Percentiles rank a stretch among this genome's conserved stretches.
Conservation (phyloP, 2,113 vertebrate genomes). For the Protomyctophum bolini region DNA sequence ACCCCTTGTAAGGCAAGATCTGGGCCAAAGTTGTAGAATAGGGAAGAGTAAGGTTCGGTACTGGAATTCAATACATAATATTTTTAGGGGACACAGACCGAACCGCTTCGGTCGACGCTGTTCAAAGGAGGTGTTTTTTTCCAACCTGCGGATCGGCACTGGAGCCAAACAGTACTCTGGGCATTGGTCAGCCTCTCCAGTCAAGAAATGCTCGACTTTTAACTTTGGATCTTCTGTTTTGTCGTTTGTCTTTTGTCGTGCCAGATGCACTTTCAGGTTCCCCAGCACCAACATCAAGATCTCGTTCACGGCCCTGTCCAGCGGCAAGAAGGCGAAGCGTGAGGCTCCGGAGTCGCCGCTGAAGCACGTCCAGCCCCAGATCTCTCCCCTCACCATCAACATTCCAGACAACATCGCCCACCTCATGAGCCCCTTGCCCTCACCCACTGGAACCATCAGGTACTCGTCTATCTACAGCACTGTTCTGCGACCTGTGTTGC, state of each 20-base stretch:
- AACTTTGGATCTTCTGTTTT: neutral
- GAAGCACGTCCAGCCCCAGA: constrained; percentile 92
- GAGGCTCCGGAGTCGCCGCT: constrained; percentile 91
- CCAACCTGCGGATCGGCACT: too few species aligned
- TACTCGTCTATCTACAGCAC: constrained; percentile 53
- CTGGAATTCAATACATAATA: too few species aligned
- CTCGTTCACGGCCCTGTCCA: constrained; percentile 92
- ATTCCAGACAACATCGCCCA: constrained; percentile 98
- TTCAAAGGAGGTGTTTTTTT: too few species aligned
- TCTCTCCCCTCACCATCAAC: constrained; percentile 96
- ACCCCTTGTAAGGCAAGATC: too few species aligned
- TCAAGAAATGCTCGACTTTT: too few species aligned
- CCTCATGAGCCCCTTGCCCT: constrained; percentile 95
- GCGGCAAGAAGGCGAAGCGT: constrained; percentile 85
- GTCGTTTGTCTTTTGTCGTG: constrained; percentile 38
- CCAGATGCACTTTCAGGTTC: constrained; percentile 97
- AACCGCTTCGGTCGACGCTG: too few species aligned
- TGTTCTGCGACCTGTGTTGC: too few species aligned
- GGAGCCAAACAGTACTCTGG: too few species aligned
- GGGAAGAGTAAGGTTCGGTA: too few species aligned
- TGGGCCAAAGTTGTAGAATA: too few species aligned
- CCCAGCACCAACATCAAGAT: constrained; percentile 99
- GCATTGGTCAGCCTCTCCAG: too few species aligned
- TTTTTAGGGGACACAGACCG: too few species aligned
- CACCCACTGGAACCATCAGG: constrained; percentile 98